Evolutionary conservation across 2,888 invertebrate species (phyloP).

Genomic region (Athalia cordata): DNA sequence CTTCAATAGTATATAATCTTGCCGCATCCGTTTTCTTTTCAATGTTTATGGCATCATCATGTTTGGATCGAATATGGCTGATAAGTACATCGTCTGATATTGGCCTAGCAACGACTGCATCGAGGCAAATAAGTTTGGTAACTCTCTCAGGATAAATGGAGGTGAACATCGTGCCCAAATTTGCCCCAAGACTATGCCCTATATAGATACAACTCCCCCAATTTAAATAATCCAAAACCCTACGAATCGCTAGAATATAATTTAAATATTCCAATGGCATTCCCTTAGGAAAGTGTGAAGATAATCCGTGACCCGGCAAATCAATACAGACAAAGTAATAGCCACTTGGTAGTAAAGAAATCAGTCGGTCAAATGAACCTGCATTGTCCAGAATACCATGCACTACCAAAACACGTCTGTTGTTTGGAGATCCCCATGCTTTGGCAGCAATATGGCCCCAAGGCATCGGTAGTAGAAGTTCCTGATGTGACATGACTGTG

Average conservation of each 20-base stretch:
- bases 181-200: constrained; percentile 76
- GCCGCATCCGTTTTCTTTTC: constrained; percentile 62
- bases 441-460: constrained; percentile 78
- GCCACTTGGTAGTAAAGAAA: constrained; percentile 66
- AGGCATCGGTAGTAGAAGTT: constrained; percentile 75
- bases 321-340: constrained; percentile 72
- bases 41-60: constrained; percentile 69
- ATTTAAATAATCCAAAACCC: constrained; percentile 68
- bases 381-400: constrained; percentile 74
- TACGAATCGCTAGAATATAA: constrained; percentile 63
- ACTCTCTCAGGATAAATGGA: constrained; percentile 72
- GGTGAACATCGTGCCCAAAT: constrained; percentile 69
- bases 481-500: constrained; percentile 62
- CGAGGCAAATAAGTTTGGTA: constrained; percentile 73
- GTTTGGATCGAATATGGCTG: constrained; percentile 64
- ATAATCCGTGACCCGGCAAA: constrained; percentile 74
- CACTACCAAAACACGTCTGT: constrained; percentile 60
- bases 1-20: constrained; percentile 71
- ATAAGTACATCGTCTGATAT: constrained; percentile 58
- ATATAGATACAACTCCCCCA: constrained; percentile 71
- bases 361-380: constrained; percentile 72
- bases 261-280: constrained; percentile 66
- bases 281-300: constrained; percentile 71
- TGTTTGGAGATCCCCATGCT: constrained; percentile 65
- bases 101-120: constrained; percentile 67